Base-by-base conservation (phyloP, 2,797 vertebrate genomes). In the Heliangelus exortis region DNA sequence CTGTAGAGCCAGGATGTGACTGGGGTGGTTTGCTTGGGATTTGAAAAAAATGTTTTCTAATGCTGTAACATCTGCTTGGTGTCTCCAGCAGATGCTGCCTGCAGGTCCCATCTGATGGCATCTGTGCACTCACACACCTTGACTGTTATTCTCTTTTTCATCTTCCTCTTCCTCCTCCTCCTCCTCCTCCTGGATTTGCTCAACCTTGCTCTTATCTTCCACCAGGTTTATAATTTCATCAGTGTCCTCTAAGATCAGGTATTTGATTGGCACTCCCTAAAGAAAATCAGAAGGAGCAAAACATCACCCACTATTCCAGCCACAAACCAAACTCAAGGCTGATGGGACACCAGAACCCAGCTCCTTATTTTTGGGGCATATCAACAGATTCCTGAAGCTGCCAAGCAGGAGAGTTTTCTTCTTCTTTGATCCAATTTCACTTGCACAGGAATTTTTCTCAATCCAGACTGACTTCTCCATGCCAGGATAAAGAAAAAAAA, bases 141-240 rank as follows among this genome's bases (percentile, higher is more conserved):
- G 94, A 84, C 97, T 93, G 7, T 89, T 89, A 29, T 55, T 80
- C 41, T 97, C 91, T 57, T 92, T 16, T 50, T 97, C 93, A 89
- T 96, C 76, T 7, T 97, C 92, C 54, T 97, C 84, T 1, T 80
- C 80, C 29, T 90, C 82, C 36, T 84, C 73, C 18, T 96, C 57
- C 18, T 75, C 76, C 6, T 89, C 69, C 33, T 97, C 91, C 69
- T 93, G 91, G 45, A 89, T 68, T 58, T 85, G 83, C 55, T 77
- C 9, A 1, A 93, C 62, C 47, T 97, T 68, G 28, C 39, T 83
- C 28, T 87, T 94, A 45, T 97, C 97, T 96, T 97, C 96, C 82
- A 99, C 97, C 61, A 98, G 96, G 50, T 98, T 98, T 87, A 98
- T 12, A 81, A 99, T 97, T 79, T 98, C 98, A 54, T 99, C 98